phyloP scores from a whole-genome alignment of 2,888 invertebrate species.

The Trachelus stipa region DNA sequence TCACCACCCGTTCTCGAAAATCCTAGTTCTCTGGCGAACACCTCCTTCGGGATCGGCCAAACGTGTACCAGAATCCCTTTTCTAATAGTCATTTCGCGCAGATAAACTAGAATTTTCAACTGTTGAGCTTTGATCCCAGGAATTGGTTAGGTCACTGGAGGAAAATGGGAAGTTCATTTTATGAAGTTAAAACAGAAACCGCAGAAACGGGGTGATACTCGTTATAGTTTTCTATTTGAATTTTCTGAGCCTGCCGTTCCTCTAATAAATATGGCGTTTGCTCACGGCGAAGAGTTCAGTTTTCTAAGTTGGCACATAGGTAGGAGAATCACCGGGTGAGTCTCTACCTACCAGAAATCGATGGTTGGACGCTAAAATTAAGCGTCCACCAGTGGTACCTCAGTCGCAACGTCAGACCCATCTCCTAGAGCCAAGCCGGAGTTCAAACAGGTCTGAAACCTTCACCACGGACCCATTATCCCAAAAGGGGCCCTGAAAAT shows the following conservation, averaged over 20 bases:
- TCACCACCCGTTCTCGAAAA: too few species aligned
- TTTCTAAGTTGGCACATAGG: neutral
- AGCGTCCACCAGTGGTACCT: slow-evolving; percentile 5
- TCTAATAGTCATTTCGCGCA: neutral
- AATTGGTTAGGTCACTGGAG: neutral
- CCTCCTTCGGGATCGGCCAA: too few species aligned
- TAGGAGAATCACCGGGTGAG: neutral
- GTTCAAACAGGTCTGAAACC: slow-evolving; percentile 41
- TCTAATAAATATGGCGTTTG: neutral
- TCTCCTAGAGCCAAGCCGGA: slow-evolving; percentile 5
- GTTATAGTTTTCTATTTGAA: neutral
- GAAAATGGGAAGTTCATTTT: neutral
- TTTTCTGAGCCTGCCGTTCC: neutral
- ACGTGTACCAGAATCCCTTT: neutral
- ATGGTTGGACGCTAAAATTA: neutral
- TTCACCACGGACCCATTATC: slow-evolving; percentile 40
- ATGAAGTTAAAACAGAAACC: too few species aligned
- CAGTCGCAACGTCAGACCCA: neutral
- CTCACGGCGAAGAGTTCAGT: neutral
- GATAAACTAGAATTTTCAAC: neutral
- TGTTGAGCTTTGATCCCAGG: neutral
- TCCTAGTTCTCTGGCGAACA: too few species aligned
- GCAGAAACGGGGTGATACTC: neutral
- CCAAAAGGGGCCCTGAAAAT: slow-evolving; percentile 38
- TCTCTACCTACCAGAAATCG: neutral